Evolutionary conservation across 2,888 invertebrate genomes (phyloP).

Genomic region (Athalia cordata): DNA sequence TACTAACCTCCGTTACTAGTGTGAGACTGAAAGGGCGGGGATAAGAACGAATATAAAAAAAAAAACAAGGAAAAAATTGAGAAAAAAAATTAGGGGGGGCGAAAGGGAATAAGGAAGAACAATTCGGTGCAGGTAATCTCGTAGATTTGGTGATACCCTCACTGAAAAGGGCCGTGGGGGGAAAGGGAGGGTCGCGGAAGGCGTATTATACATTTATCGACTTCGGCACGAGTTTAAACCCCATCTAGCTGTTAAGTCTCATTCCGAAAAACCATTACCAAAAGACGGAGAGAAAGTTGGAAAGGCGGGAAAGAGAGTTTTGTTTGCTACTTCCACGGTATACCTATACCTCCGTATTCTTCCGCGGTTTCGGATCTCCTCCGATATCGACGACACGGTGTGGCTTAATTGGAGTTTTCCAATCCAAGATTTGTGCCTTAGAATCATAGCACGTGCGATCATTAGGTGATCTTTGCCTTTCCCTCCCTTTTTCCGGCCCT

Average conservation of each 20-base stretch:
- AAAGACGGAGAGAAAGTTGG: constrained; percentile 28
- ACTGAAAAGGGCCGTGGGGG: constrained; percentile 9
- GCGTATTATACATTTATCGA: constrained; percentile 48
- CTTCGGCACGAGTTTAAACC: constrained; percentile 40
- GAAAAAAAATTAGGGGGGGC: constrained; percentile 2
- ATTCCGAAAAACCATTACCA: constrained; percentile 13
- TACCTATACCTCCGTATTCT: not conserved
- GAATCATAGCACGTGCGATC: no score
- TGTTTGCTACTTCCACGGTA: constrained; percentile 43
- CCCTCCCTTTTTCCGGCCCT: no score
- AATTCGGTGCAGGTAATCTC: constrained; percentile 16
- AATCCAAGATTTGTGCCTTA: no score
- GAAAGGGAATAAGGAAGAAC: constrained; percentile 21
- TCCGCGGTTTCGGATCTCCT: constrained; percentile 22
- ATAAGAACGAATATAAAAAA: not conserved
- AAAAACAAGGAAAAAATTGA: not conserved
- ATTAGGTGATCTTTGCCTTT: no score
- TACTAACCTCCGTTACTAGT: not conserved
- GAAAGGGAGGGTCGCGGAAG: not conserved
- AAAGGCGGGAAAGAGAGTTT: constrained; percentile 42
- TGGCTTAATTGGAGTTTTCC: not conserved
- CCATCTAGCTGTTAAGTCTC: constrained; percentile 21
- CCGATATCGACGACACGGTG: constrained; percentile 28
- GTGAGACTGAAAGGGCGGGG: not conserved
- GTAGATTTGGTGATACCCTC: constrained; percentile 43